These are phyloP conservation scores for Mungos mungo DNA, from an alignment of 2,113 vertebrate genomes.

Conservation along the genomic window DNA sequence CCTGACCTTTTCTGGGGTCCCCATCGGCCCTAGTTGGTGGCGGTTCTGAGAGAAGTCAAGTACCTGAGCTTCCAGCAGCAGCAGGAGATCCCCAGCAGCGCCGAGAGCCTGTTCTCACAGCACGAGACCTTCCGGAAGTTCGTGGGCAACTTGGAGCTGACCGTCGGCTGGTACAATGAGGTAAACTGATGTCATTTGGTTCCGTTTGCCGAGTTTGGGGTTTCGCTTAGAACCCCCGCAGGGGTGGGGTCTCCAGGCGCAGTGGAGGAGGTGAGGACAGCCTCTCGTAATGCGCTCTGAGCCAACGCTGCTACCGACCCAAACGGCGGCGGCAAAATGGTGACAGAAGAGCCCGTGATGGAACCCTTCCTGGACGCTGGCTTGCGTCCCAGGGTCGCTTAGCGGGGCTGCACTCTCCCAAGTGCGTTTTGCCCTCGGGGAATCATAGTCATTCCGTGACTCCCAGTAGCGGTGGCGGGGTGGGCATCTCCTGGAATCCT, in stretches of 20 bases:
- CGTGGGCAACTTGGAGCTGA: slow-evolving; percentile 85
- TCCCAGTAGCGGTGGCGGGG: rapidly evolving
- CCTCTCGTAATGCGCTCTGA: rapidly evolving
- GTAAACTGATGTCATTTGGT: slow-evolving; percentile 27
- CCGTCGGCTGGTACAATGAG: slow-evolving; percentile 89
- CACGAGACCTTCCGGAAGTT: slow-evolving; percentile 83
- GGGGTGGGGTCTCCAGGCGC: rapidly evolving
- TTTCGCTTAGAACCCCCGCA: background rate
- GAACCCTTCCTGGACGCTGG: background rate
- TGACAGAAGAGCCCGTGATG: rapidly evolving
- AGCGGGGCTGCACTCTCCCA: rapidly evolving
- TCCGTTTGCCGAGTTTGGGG: rapidly evolving
- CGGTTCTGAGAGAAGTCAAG: slow-evolving; percentile 86
- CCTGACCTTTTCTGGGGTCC: rapidly evolving
- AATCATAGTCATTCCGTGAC: rapidly evolving
- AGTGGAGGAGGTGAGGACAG: rapidly evolving
- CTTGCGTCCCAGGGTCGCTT: rapidly evolving
- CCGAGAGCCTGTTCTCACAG: slow-evolving; percentile 79
- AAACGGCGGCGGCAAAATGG: background rate
- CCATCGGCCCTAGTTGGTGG: slow-evolving; percentile 77
- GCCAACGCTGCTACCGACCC: rapidly evolving
- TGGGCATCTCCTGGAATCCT: background rate
- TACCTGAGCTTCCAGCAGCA: slow-evolving; percentile 85
- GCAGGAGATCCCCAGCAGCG: slow-evolving; percentile 73
- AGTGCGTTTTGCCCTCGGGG: too few species aligned